Conservation (phyloP, 2,888 invertebrate genomes). For the Synanthedon myopaeformis region DNA sequence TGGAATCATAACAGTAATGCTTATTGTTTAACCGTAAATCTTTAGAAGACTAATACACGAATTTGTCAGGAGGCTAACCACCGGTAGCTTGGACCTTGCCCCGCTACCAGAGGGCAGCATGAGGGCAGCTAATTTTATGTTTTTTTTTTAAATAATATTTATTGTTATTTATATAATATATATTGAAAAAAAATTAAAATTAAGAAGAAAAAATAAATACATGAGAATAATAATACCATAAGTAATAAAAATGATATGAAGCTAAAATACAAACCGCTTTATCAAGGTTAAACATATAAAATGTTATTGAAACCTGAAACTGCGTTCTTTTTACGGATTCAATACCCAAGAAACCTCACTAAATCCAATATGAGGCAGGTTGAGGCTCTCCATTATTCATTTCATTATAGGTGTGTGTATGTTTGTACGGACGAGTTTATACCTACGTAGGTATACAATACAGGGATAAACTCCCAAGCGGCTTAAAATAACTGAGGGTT, state of each 20-base stretch:
- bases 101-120: too few species aligned
- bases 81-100: too few species aligned
- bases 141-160: too few species aligned
- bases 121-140: too few species aligned
- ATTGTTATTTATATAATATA: too few species aligned
- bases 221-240: too few species aligned
- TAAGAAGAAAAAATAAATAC: too few species aligned
- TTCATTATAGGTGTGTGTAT: slow-evolving; percentile 19
- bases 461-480: background rate
- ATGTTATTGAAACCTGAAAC: slow-evolving; percentile 19
- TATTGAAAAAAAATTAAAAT: too few species aligned
- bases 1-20: too few species aligned
- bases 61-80: too few species aligned
- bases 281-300: background rate
- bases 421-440: background rate
- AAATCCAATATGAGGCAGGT: slow-evolving; percentile 33
- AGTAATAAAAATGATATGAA: background rate
- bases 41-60: too few species aligned
- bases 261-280: background rate
- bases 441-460: background rate
- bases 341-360: slow-evolving; percentile 20
- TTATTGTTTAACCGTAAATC: too few species aligned
- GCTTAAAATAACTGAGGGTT: background rate
- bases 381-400: slow-evolving; percentile 42
- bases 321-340: slow-evolving; percentile 14